Evolutionary conservation across 2,113 vertebrate genomes (phyloP), one percentile per base, ranked within the genome.

Genomic region (Sinocyclocheilus anophthalmus): DNA sequence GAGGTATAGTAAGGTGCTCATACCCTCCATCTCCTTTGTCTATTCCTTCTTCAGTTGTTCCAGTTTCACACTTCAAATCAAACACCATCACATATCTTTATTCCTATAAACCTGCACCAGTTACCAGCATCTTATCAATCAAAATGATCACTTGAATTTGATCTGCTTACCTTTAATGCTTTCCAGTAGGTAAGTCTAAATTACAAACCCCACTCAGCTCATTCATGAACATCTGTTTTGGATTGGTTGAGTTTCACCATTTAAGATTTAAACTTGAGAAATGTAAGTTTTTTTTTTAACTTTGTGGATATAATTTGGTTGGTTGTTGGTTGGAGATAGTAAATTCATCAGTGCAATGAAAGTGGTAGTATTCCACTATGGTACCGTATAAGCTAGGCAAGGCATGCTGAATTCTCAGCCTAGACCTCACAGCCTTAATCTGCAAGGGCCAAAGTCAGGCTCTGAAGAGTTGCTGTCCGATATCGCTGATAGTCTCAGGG

Each of bases 1-100:
- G 96, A 99, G 98, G 98, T 99, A 90, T 37, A 85, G 24, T 87
- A 96, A 90, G 96, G 86, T 88, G 1, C 70, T 18, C 87, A 86
- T 77, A 12, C 48, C 26, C 53, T 50, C 73, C 3, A 33, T 83
- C 30, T 69, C 53, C 33, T 80, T 16, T 59, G 14, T 81, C 57
- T 72, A 3, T 77, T 81, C 22, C 59, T 16, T 65, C 2, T 87
- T 48, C 20, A 82, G 18, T 18, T 88, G 84, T 11, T 73, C 73
- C 69, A 33, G 75, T 53, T 22, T 76, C 20, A 73, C 78, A 26
- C 18, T 22, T n/a, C 63, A 69, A 11, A 45, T 53, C 42, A 69
- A 81, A 70, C 16, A 80, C 50, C 37, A 22, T 48, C 30, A 12
- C 3, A 83, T 26, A 5, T 57, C 1, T 45, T 45, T 61, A 77